A percentile compares a stretch with the other conserved stretches of the same genome.
phyloP scores from a whole-genome alignment of 2,113 vertebrate genomes.

The Tricholaema leucomelas region DNA sequence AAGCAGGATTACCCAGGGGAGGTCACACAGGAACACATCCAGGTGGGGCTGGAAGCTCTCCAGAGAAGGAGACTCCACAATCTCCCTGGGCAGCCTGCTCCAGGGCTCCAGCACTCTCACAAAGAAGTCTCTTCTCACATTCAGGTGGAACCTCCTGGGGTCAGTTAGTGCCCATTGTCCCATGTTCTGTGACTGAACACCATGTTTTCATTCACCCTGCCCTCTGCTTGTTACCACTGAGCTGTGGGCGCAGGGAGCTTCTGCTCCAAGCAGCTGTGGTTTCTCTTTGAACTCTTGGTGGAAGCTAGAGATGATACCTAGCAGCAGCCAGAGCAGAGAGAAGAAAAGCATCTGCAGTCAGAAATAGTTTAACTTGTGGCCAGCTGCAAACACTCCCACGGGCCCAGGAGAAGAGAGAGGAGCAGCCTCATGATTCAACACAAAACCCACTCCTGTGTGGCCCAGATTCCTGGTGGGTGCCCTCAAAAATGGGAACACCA shows the following conservation, averaged over 20 bases:
- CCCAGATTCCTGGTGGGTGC: background rate
- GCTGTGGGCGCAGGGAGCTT: background rate
- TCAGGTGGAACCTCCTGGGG: too few relatives aligned
- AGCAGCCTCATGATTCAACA: conserved; percentile 4
- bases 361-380: conserved; percentile 50
- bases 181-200: too few relatives aligned
- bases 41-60: too few relatives aligned
- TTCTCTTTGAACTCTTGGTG: background rate
- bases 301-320: background rate
- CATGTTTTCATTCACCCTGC: background rate
- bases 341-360: background rate
- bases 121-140: too few relatives aligned
- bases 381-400: conserved; percentile 24
- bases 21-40: too few relatives aligned
- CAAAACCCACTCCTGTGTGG: background rate
- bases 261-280: background rate
- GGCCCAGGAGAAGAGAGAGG: background rate
- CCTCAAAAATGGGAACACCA: background rate
- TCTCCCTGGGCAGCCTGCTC: too few relatives aligned
- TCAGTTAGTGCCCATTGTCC: too few relatives aligned
- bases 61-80: too few relatives aligned
- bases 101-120: too few relatives aligned
- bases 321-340: background rate
- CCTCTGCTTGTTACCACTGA: background rate
- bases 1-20: too few relatives aligned